Evolutionary conservation across 2,797 vertebrate genomes (phyloP).

Genomic region (Eutrigla gurnardus): DNA sequence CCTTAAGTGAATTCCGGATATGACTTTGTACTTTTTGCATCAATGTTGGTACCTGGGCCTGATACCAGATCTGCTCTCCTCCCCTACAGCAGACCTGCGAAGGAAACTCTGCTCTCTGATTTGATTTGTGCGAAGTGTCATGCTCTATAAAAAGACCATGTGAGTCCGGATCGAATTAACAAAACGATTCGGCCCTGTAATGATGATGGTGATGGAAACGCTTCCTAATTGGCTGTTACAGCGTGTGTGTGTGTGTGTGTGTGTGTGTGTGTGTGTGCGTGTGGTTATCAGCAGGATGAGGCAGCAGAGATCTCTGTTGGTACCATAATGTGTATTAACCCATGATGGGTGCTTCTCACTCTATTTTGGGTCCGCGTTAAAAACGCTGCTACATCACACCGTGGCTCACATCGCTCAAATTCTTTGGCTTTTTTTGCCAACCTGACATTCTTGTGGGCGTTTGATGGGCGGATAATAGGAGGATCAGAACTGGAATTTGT

Average conservation of each 20-base stretch:
- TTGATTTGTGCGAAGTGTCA: slow-evolving; percentile 55
- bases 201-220: slow-evolving; percentile 65
- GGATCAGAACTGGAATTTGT: slow-evolving; percentile 78
- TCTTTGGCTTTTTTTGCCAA: slow-evolving; percentile 73
- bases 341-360: slow-evolving; percentile 29
- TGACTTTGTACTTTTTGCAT: neutral
- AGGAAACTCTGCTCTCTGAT: slow-evolving; percentile 37
- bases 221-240: slow-evolving; percentile 58
- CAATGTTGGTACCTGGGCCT: neutral
- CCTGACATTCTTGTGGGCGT: slow-evolving; percentile 58
- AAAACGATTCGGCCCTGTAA: slow-evolving; percentile 62
- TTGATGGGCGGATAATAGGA: slow-evolving; percentile 68
- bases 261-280: slow-evolving; percentile 8
- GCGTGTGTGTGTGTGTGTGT: slow-evolving; percentile 16
- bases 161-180: slow-evolving; percentile 74
- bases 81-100: slow-evolving; percentile 3
- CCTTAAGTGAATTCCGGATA: neutral
- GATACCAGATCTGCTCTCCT: neutral
- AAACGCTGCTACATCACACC: slow-evolving; percentile 38
- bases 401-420: slow-evolving; percentile 64
- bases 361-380: slow-evolving; percentile 48
- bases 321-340: slow-evolving; percentile 9
- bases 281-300: slow-evolving; percentile 22
- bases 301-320: slow-evolving; percentile 29
- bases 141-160: slow-evolving; percentile 78